Conservation (phyloP, 2,888 invertebrate genomes). For the Euplagia quadripunctaria region DNA sequence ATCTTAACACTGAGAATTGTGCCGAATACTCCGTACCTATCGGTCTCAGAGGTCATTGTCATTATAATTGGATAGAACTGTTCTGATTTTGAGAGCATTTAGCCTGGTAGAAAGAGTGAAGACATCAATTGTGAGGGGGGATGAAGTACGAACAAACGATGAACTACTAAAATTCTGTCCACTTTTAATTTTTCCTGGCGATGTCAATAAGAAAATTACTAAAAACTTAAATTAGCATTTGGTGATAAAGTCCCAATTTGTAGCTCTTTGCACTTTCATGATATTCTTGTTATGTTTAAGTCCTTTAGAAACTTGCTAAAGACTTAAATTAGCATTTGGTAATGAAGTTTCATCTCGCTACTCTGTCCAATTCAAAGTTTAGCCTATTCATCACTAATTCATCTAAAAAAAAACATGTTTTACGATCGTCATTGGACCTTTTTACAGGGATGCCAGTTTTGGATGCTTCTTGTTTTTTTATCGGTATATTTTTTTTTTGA, state of each 20-base stretch:
- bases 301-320: not conserved
- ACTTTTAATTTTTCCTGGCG: not conserved
- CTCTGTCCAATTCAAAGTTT: not conserved
- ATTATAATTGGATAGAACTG: not conserved
- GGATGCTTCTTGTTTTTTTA: not conserved
- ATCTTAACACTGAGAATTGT: not conserved
- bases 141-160: too few relatives aligned
- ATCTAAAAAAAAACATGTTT: not conserved
- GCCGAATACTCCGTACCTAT: not conserved
- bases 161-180: not conserved
- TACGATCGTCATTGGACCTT: too few relatives aligned
- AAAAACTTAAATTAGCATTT: not conserved
- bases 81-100: not conserved
- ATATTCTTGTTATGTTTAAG: not conserved
- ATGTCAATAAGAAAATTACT: not conserved
- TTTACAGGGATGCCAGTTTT: not conserved
- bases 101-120: not conserved
- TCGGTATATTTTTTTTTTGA: not conserved
- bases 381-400: not conserved
- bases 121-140: too few relatives aligned
- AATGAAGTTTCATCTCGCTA: not conserved
- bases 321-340: not conserved
- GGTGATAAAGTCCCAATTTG: not conserved
- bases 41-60: not conserved
- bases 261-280: not conserved